Evolutionary conservation across 2,797 vertebrate species (phyloP).

Genomic region (Euphonia xanthogaster): DNA sequence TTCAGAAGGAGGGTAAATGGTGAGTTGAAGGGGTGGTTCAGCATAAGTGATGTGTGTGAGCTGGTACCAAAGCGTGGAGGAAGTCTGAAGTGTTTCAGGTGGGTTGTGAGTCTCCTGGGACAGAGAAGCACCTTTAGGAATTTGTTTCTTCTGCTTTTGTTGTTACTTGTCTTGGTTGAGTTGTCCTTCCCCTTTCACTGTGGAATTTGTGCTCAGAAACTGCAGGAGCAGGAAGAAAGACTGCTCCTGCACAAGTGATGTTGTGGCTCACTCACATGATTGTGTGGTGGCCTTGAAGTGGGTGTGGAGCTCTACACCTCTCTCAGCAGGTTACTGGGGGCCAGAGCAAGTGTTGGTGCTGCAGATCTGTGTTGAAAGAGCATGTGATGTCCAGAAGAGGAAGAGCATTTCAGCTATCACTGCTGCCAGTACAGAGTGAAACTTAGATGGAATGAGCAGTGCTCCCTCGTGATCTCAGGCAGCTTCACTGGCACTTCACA

Average conservation of each 20-base stretch:
- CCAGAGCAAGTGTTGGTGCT: not conserved
- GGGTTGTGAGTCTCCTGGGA: not conserved
- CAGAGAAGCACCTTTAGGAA: not conserved
- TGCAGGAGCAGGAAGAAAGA: not conserved
- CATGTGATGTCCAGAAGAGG: not conserved
- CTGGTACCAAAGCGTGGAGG: not conserved
- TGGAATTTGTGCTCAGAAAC: not conserved
- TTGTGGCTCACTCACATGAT: not conserved
- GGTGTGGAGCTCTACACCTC: not conserved
- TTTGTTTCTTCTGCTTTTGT: not conserved
- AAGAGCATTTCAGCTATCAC: not conserved
- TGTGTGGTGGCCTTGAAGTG: not conserved
- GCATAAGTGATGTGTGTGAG: not conserved
- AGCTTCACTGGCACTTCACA: not conserved
- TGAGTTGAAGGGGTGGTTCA: not conserved
- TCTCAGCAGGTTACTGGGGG: not conserved
- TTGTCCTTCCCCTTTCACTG: not conserved
- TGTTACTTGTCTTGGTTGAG: not conserved
- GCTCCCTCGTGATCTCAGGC: not conserved
- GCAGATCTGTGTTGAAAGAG: not conserved
- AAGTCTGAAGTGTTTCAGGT: not conserved
- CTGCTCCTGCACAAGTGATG: not conserved
- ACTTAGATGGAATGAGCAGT: not conserved
- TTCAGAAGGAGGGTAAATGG: not conserved
- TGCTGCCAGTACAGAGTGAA: not conserved